These are phyloP conservation scores for Lepidocyrtoides sp. DNA, from an alignment of 2,888 invertebrate species.

Conservation along the genomic window DNA sequence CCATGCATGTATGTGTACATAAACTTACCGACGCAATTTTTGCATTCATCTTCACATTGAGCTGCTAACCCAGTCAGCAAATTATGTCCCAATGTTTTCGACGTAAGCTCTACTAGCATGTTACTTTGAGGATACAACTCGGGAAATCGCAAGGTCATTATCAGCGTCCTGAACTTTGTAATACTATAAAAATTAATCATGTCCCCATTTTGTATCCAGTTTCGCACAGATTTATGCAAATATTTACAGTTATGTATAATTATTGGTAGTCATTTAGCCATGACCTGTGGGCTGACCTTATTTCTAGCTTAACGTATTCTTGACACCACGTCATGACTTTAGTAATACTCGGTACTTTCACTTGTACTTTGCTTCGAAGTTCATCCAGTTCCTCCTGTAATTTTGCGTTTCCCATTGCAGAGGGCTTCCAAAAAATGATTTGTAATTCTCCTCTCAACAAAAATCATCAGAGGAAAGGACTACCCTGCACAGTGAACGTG, in stretches of 20 bases:
- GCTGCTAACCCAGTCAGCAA: constrained; percentile 89
- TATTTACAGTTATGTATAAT: too few relatives aligned
- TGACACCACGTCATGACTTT: constrained; percentile 69
- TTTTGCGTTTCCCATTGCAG: constrained; percentile 61
- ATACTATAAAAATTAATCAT: constrained; percentile 88
- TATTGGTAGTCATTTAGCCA: neutral
- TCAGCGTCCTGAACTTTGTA: constrained; percentile 89
- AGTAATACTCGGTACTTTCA: constrained; percentile 45
- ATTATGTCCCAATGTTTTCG: constrained; percentile 90
- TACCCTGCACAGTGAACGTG: too few relatives aligned
- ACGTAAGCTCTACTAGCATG: constrained; percentile 90
- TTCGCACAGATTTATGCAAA: too few relatives aligned
- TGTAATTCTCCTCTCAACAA: too few relatives aligned
- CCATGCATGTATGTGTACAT: too few relatives aligned
- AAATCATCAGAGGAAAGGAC: too few relatives aligned
- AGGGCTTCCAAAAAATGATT: neutral
- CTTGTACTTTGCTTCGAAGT: constrained; percentile 40
- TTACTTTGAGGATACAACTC: constrained; percentile 89
- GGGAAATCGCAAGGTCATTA: constrained; percentile 90
- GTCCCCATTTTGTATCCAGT: too few relatives aligned
- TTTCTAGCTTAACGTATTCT: constrained; percentile 69
- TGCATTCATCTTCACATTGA: constrained; percentile 89
- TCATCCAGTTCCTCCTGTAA: constrained; percentile 64
- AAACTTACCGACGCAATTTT: constrained; percentile 84
- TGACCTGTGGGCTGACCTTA: constrained; percentile 36